A percentile compares a stretch with the other conserved stretches of the same genome.
phyloP scores from a whole-genome alignment of 1,140 invertebrate species.

The Drosophila bocki region DNA sequence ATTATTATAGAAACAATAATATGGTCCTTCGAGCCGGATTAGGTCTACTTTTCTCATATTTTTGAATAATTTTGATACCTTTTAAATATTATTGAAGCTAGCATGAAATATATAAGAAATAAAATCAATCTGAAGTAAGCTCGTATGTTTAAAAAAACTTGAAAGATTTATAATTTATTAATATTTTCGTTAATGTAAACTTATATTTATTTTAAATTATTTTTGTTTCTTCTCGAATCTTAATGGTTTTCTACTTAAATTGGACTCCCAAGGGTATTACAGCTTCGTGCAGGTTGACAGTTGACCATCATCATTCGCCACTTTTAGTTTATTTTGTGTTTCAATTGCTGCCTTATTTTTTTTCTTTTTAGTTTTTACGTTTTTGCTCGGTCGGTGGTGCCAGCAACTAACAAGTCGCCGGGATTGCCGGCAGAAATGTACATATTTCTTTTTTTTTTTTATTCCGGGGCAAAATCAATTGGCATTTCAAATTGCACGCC shows the following conservation, averaged over 20 bases:
- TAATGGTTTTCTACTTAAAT: not conserved
- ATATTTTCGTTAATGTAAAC: not conserved
- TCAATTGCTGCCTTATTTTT: conserved; percentile 13
- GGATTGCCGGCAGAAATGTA: conserved; percentile 41
- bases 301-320: conserved; percentile 13
- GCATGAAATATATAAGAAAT: no score
- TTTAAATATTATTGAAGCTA: no score
- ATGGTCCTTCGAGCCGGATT: no score
- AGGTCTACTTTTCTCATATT: no score
- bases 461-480: conserved; percentile 73
- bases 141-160: no score
- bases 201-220: no score
- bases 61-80: no score
- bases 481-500: conserved; percentile 81
- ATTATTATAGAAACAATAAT: not conserved
- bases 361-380: conserved; percentile 6
- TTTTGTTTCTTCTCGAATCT: not conserved
- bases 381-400: conserved; percentile 24
- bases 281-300: not conserved
- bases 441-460: conserved; percentile 35
- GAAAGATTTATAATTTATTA: not conserved
- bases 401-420: conserved; percentile 46
- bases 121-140: no score
- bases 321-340: conserved; percentile 30
- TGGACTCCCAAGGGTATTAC: conserved; percentile 11